These are phyloP conservation scores for Styela clava DNA, from an alignment of 23 tunicate genomes.

Conservation along the genomic window DNA sequence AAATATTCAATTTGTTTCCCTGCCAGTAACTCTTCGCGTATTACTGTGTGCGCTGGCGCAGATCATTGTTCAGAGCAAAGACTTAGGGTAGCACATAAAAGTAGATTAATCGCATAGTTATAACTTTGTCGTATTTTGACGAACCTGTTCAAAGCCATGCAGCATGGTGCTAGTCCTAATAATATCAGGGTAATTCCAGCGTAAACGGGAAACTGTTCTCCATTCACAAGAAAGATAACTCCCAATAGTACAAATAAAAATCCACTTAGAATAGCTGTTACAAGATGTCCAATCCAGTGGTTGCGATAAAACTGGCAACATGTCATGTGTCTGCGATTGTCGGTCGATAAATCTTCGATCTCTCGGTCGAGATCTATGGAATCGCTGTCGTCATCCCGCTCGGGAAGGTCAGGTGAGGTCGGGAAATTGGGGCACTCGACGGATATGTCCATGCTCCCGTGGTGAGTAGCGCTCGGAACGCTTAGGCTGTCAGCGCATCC, in stretches of 20 bases:
- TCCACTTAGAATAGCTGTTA: slow-evolving; percentile 58
- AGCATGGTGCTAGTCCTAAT: slow-evolving; percentile 60
- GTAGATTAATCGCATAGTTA: too few species aligned
- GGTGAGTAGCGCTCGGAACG: neutral
- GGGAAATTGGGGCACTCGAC: slow-evolving; percentile 8
- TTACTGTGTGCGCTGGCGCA: too few species aligned
- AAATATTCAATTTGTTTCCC: too few species aligned
- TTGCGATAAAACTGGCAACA: slow-evolving; percentile 53
- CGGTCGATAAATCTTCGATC: neutral
- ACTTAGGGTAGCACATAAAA: too few species aligned
- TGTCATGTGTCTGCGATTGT: neutral
- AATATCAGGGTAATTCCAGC: slow-evolving; percentile 66
- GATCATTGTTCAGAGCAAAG: too few species aligned
- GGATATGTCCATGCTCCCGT: neutral
- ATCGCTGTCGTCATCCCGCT: neutral
- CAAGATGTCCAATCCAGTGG: slow-evolving; percentile 70
- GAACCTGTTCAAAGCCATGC: slow-evolving; percentile 39
- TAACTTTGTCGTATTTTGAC: too few species aligned
- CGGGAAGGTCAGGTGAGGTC: neutral
- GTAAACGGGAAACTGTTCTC: slow-evolving; percentile 40
- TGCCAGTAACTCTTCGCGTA: too few species aligned
- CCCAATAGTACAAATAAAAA: slow-evolving; percentile 59
- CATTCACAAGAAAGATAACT: slow-evolving; percentile 37
- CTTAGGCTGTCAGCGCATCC: neutral
- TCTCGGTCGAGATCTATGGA: slow-evolving; percentile 10